phyloP scores from a whole-genome alignment of 2,113 vertebrate species.

The zebrafish (Danio rerio) region GRCz12tu NC_133189.1:20391501-20392000 shows the following conservation, averaged over 20 bases:
- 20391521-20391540: conserved; percentile 50
- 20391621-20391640: neutral
- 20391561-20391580: conserved; percentile 22
- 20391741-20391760: conserved; percentile 22
- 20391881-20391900: conserved; percentile 7
- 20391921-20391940: neutral
- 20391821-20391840: neutral
- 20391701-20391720: conserved; percentile 11
- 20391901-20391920: neutral
- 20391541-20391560: conserved; percentile 40
- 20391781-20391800: conserved; percentile 1
- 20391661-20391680: conserved; percentile 7
- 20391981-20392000: neutral
- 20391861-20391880: neutral
- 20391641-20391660: conserved; percentile 36
- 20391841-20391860: conserved; percentile 2
- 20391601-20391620: neutral
- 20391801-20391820: conserved; percentile 33
- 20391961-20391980: neutral
- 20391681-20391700: conserved; percentile 1
- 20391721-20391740: conserved; percentile 8
- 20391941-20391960: neutral
- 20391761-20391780: conserved; percentile 16
- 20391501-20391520: conserved; percentile 52
- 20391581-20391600: conserved; percentile 16